Conservation (phyloP, 1,140 invertebrate species). For the Eufriesea mexicana region DNA sequence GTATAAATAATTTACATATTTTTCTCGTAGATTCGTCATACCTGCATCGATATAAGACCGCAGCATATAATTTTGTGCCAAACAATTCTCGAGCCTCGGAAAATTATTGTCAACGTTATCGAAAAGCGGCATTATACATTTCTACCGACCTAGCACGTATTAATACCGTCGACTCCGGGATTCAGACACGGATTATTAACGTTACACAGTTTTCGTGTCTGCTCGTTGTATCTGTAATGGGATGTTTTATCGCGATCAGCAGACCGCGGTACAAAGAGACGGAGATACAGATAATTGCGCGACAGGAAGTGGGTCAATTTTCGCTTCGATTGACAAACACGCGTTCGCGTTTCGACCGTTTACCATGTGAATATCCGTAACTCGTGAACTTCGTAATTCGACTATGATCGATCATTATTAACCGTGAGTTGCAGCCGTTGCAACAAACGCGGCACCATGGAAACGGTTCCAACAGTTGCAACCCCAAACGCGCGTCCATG, state of each 20-base stretch:
- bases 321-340: conserved; percentile 42
- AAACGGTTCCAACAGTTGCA: no score
- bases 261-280: conserved; percentile 34
- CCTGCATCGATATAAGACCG: no score
- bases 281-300: conserved; percentile 34
- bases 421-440: conserved; percentile 2
- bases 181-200: conserved; percentile 10
- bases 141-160: background rate
- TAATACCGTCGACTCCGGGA: background rate
- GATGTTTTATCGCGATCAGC: conserved; percentile 35
- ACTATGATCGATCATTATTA: conserved; percentile 37
- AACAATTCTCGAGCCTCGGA: no score
- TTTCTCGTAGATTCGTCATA: no score
- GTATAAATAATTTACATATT: no score
- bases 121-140: no score
- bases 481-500: background rate
- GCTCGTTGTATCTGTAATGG: conserved; percentile 16
- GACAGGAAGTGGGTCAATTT: conserved; percentile 48
- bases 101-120: no score
- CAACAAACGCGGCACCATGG: background rate
- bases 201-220: conserved; percentile 4
- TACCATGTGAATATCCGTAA: conserved; percentile 10
- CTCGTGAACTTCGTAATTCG: conserved; percentile 22
- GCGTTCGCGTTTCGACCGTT: conserved; percentile 14
- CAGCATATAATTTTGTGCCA: no score